A percentile compares a stretch with the other conserved stretches of the same genome.
Conservation (phyloP, 2,113 vertebrate genomes). For the Tragulus kanchil region DNA sequence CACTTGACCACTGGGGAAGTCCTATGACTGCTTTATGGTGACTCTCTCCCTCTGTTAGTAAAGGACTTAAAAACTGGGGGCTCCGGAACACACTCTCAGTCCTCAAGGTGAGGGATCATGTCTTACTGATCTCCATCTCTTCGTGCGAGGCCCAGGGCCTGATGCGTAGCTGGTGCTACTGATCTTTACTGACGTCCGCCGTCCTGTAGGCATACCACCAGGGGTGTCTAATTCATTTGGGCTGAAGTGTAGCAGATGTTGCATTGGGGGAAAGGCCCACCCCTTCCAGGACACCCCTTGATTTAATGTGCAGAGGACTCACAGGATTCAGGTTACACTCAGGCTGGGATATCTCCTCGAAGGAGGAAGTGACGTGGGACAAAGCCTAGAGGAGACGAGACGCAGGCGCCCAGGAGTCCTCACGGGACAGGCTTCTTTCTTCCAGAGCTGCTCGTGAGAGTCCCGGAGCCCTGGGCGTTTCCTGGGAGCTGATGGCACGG, state of each 20-base stretch:
- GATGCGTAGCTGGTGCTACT: neutral
- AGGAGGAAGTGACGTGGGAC: neutral
- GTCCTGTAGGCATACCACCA: neutral
- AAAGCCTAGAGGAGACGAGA: too few relatives aligned
- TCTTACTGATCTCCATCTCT: neutral
- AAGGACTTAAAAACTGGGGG: neutral
- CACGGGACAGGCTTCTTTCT: accelerated
- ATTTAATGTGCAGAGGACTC: neutral
- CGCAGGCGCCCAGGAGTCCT: neutral
- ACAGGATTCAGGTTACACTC: neutral
- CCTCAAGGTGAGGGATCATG: neutral
- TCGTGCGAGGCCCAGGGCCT: neutral
- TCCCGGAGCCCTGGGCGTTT: neutral
- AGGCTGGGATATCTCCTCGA: neutral
- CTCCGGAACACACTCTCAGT: neutral
- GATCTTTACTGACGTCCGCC: neutral
- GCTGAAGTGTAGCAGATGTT: neutral
- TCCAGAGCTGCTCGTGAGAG: too few relatives aligned
- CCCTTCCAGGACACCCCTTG: neutral
- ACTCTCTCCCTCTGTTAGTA: neutral
- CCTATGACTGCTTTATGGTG: neutral
- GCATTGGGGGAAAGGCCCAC: neutral
- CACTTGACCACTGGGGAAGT: neutral
- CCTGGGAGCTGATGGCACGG: neutral
- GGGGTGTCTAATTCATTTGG: neutral